A percentile compares a stretch with the other conserved stretches of the same genome.
Evolutionary conservation across 2,888 invertebrate genomes (phyloP).

Genomic region (Artemia sinica): DNA sequence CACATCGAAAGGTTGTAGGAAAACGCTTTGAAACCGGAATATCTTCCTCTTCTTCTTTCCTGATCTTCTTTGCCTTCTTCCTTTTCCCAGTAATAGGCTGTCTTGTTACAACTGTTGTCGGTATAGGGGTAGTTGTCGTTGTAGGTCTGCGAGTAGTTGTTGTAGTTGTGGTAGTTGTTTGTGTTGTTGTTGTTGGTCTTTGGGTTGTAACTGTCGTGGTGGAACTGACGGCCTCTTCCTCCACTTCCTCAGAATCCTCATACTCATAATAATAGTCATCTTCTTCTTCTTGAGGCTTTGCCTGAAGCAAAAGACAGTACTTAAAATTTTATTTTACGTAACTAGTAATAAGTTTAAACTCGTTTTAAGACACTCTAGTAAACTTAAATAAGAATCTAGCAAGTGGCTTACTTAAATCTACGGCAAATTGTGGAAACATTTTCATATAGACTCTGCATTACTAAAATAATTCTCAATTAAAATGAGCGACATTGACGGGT

Average conservation of each 20-base stretch:
- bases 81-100: not conserved
- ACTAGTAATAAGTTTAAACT: too few species aligned
- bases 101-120: not conserved
- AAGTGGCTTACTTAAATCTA: too few species aligned
- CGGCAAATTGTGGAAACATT: too few species aligned
- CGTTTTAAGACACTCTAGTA: too few species aligned
- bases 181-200: not conserved
- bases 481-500: too few species aligned
- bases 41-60: not conserved
- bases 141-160: constrained; percentile 3
- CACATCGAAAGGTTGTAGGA: not conserved
- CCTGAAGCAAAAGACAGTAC: not conserved
- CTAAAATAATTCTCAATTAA: too few species aligned
- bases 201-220: not conserved
- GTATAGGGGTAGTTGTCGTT: not conserved
- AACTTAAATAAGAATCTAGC: too few species aligned
- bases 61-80: constrained; percentile 2
- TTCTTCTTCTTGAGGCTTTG: constrained; percentile 1
- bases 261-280: not conserved
- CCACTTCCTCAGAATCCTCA: not conserved
- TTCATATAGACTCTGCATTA: too few species aligned
- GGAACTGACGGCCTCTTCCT: not conserved
- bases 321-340: not conserved
- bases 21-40: constrained; percentile 4
- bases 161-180: not conserved